Evolutionary conservation across 2,797 vertebrate species (phyloP).

Genomic region (Lithobates pipiens): DNA sequence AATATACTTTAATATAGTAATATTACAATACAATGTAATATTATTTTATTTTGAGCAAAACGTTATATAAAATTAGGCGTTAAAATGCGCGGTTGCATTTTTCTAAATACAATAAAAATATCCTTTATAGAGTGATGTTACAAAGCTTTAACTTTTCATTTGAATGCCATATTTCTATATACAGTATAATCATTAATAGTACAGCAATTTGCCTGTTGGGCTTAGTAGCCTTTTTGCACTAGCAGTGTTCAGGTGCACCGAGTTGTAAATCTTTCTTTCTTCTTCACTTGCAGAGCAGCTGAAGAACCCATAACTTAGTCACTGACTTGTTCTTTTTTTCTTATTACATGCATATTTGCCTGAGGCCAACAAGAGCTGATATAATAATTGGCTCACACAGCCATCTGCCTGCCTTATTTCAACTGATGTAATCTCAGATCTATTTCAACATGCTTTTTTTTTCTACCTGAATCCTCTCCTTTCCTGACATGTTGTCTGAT

Average conservation of each 20-base stretch:
- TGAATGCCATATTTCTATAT: too few species aligned
- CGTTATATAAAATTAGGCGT: background rate
- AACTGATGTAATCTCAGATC: slow-evolving; percentile 82
- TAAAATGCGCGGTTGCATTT: background rate
- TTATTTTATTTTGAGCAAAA: too few species aligned
- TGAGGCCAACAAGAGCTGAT: slow-evolving; percentile 79
- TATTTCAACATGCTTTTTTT: slow-evolving; percentile 77
- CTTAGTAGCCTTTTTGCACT: background rate
- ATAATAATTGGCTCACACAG: slow-evolving; percentile 82
- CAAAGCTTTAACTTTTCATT: too few species aligned
- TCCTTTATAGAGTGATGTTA: too few species aligned
- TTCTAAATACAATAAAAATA: too few species aligned
- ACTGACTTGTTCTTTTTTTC: slow-evolving; percentile 75
- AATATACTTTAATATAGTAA: background rate
- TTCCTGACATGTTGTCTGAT: slow-evolving; percentile 74
- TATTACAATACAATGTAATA: too few species aligned
- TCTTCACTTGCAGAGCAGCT: slow-evolving; percentile 56
- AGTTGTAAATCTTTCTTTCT: background rate
- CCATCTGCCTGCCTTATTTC: slow-evolving; percentile 80
- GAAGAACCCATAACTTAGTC: slow-evolving; percentile 76
- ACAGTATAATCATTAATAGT: background rate
- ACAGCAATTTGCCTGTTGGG: background rate
- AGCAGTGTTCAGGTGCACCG: background rate
- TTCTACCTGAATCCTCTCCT: slow-evolving; percentile 70
- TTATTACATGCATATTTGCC: slow-evolving; percentile 77